These are phyloP conservation scores for Choloepus didactylus DNA, from an alignment of 2,797 vertebrate species.

Conservation along the genomic window DNA sequence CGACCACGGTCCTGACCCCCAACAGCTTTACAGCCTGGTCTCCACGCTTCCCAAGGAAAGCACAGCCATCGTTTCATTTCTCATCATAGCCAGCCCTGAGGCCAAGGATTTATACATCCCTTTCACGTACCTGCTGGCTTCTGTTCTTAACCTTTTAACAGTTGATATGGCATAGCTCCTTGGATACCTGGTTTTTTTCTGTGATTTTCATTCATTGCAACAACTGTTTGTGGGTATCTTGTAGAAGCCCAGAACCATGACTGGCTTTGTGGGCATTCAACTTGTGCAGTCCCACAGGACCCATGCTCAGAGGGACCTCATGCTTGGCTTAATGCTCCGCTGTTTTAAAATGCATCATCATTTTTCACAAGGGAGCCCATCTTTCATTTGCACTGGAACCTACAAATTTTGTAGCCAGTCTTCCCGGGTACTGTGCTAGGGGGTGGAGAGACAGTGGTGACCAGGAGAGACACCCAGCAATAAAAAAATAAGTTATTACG, in stretches of 20 bases:
- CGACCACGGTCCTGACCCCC: fast-evolving
- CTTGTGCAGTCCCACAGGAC: background rate
- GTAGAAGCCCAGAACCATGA: background rate
- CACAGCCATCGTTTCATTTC: background rate
- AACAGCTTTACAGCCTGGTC: background rate
- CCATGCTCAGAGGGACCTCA: background rate
- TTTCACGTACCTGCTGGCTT: background rate
- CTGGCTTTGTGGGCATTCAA: background rate
- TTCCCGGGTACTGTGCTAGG: background rate
- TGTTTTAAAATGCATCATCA: background rate
- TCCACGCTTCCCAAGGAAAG: background rate
- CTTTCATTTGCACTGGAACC: background rate
- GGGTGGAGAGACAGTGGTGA: background rate
- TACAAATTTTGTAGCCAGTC: background rate
- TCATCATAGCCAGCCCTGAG: too few species aligned
- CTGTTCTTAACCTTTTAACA: background rate
- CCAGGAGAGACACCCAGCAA: background rate
- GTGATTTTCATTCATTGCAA: background rate
- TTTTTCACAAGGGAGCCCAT: background rate
- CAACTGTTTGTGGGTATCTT: background rate
- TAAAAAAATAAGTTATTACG: background rate
- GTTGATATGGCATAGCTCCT: background rate
- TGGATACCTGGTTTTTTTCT: background rate
- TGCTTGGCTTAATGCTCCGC: background rate
- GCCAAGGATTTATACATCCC: background rate